These are phyloP conservation scores for Spinus pinus DNA, from an alignment of 2,797 vertebrate species.

Conservation along the genomic window DNA sequence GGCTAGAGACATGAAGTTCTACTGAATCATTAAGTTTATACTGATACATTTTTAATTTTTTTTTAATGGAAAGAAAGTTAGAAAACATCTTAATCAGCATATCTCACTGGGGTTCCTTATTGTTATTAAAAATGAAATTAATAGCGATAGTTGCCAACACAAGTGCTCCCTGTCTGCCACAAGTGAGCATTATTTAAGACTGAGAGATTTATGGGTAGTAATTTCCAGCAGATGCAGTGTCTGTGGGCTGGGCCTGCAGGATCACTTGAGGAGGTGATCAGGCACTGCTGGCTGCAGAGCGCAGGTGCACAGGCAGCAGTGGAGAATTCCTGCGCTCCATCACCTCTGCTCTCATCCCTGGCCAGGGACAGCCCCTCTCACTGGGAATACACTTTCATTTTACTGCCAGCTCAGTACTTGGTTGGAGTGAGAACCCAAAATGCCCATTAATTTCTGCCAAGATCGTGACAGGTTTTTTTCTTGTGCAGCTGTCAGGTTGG, in stretches of 20 bases:
- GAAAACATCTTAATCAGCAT: neutral
- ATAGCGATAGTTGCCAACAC: neutral
- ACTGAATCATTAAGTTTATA: neutral
- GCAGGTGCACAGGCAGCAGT: neutral
- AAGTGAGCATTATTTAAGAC: neutral
- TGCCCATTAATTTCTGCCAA: neutral
- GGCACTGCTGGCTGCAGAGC: rapidly evolving
- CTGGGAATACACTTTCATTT: neutral
- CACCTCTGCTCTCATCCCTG: neutral
- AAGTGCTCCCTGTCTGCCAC: neutral
- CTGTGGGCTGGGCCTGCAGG: neutral
- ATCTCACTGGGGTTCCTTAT: neutral
- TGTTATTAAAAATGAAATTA: neutral
- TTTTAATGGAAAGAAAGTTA: neutral
- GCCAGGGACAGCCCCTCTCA: neutral
- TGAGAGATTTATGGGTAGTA: neutral
- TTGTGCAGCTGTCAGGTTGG: neutral
- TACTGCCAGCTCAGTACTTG: neutral
- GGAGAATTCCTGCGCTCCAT: rapidly evolving
- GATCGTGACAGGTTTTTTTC: neutral
- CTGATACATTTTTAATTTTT: neutral
- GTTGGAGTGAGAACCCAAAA: neutral
- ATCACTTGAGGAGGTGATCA: neutral
- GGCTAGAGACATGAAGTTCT: neutral
- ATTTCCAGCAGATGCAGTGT: neutral